These are phyloP conservation scores for Typhlomys cinereus DNA, from an alignment of 2,113 vertebrate genomes.

Conservation along the genomic window DNA sequence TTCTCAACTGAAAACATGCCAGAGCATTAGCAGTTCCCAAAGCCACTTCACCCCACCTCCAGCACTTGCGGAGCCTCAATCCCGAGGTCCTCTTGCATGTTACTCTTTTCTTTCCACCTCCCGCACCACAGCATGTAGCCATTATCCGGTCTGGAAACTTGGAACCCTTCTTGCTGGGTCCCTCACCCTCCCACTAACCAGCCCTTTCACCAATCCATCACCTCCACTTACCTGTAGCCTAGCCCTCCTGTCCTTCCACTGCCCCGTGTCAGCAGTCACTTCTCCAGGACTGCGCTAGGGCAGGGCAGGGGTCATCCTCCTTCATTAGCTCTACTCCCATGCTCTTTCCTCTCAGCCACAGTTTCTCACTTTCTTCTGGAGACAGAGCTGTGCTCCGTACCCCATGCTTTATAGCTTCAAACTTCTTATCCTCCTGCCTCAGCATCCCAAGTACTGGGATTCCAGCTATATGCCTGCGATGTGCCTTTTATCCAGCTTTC, in stretches of 20 bases:
- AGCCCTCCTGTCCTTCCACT: background rate
- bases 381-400: background rate
- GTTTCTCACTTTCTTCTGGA: background rate
- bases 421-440: background rate
- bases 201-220: background rate
- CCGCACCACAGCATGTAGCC: background rate
- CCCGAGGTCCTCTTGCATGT: background rate
- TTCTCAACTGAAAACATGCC: background rate
- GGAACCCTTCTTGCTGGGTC: background rate
- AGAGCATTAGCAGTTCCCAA: background rate
- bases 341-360: background rate
- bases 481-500: background rate
- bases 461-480: background rate
- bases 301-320: background rate
- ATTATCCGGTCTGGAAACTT: background rate
- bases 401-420: background rate
- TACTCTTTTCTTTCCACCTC: background rate
- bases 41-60: background rate
- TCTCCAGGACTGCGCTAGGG: background rate
- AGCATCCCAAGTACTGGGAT: background rate
- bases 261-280: background rate
- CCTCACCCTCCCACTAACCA: background rate
- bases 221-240: background rate
- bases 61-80: background rate
- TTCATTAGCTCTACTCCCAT: background rate